Evolutionary conservation across 2,888 invertebrate species (phyloP).

Genomic region (Drosophila sordidula): DNA sequence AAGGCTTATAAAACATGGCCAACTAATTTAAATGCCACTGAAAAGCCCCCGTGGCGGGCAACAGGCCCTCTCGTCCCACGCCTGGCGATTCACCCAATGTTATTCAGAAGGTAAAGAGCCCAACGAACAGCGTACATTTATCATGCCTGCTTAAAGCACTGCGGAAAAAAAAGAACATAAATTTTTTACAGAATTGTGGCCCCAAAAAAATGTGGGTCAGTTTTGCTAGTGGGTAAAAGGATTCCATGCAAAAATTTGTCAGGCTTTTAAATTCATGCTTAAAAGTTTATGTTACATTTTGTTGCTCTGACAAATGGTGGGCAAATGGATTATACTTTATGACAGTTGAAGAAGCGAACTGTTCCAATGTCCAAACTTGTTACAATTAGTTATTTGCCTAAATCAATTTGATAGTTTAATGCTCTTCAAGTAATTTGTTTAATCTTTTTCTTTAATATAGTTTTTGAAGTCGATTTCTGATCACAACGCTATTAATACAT

Average conservation of each 20-base stretch:
- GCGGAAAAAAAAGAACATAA: constrained; percentile 20
- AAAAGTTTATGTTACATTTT: constrained; percentile 17
- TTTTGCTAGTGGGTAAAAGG: constrained; percentile 1
- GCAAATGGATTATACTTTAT: too few relatives aligned
- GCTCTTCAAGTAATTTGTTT: too few relatives aligned
- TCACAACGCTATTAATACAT: too few relatives aligned
- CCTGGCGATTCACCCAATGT: not conserved
- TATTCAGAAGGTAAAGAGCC: constrained; percentile 10
- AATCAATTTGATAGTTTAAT: too few relatives aligned
- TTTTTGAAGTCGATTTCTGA: too few relatives aligned
- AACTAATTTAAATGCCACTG: constrained; percentile 49
- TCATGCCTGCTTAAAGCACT: constrained; percentile 29
- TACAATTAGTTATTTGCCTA: too few relatives aligned
- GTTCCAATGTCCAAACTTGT: too few relatives aligned
- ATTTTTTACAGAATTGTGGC: constrained; percentile 20
- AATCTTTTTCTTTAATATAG: too few relatives aligned
- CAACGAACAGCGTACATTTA: constrained; percentile 27
- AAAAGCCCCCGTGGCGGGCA: constrained; percentile 12
- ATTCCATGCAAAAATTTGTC: constrained; percentile 34
- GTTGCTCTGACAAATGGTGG: not conserved
- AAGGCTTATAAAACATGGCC: constrained; percentile 43
- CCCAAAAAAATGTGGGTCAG: constrained; percentile 38
- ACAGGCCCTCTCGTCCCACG: constrained; percentile 7
- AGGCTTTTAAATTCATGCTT: constrained; percentile 35
- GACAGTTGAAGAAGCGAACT: too few relatives aligned